Evolutionary conservation across 2,888 invertebrate species (phyloP), one percentile per base, ranked within the genome.

Genomic region (Dolichopus griseipennis): DNA sequence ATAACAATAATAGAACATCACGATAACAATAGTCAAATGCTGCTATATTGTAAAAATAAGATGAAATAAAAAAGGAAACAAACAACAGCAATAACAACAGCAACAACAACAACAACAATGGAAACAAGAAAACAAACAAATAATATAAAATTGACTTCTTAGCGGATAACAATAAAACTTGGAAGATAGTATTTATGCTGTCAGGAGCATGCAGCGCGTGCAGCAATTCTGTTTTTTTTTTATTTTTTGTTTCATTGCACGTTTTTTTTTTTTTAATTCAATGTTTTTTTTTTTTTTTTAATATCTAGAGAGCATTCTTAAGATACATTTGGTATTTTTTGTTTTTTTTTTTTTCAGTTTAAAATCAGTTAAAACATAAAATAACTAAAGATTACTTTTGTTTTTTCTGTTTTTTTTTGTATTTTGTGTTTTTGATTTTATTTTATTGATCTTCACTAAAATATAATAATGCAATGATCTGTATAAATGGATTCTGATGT

Each of bases 11-110:
- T 12, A 15, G 8, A 52, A 52, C 52, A 18, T 9, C 52, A 52
- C 52, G 52, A 52, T 15, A 52, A 52, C 52, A 52, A 52, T 52
- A 52, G 52, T 52, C n/a, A 52, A 52, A 52, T 52, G 52, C 52
- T n/a, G 18, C 18, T 12, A 2, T 52, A 52, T 3, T 18, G 18
- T 18, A 52, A 52, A 52, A 52, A n/a, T n/a, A n/a, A n/a, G n/a
- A n/a, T n/a, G n/a, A n/a, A n/a, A n/a, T n/a, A n/a, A 52, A 41
- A 41, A 41, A 41, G 15, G 12, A 41, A 41, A 2, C 2, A 41
- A 41, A 2, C 41, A 41, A 41, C 41, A 41, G 2, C 52, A 52
- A 52, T 18, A 18, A n/a, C 52, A n/a, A 52, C 1, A 37, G n/a
- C 41, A 41, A 41, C 41, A 41, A 2, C 52, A 52, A 52, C 52